Base-by-base conservation (phyloP, 2,797 vertebrate species). In the Halcyon smyrnensis region DNA sequence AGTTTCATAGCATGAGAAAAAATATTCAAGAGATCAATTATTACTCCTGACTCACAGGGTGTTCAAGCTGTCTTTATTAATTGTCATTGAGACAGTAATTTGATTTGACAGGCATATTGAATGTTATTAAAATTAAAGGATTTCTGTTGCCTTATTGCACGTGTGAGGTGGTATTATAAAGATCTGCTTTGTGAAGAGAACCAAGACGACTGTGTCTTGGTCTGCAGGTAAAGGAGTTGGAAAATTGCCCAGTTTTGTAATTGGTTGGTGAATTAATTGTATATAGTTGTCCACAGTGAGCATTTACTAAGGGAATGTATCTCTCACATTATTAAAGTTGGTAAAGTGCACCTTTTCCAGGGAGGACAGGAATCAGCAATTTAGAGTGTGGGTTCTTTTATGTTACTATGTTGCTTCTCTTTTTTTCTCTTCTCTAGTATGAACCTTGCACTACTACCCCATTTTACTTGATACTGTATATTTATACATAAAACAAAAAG, bases 71-170 rank as follows among this genome's bases (percentile, higher is more conserved):
- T 92, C 92, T 87, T 95, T 96, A 90, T 96, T 82, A 64, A 87
- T 95, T 93, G 90, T 90, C 94, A 86, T n/a, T 48, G 78, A 92
- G 94, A 71, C 91, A 89, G 87, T 92, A 87, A 95, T 96, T 95
- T 96, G 78, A 91, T 97, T 94, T 93, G 96, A 94, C 91, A 94
- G 93, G 62, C 84, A 94, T 95, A 96, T 82, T 97, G 88, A 63
- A 68, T 94, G 54, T 86, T 92, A 94, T 87, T 91, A 93, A 91
- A 95, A 91, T 92, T 78, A 94, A 90, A 94, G 71, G 39, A 86
- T 89, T 97, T 87, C 69, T 5, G 50, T 94, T 96, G 59, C 80
- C 39, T 93, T 94, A 75, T 30, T 74, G 84, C 78, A 63, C 23
- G 3, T 45, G 54, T 12, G 28, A 84, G 64, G 11, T 30, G 39